Conservation (phyloP, 2,113 vertebrate species). For the Hemibates koningsi region DNA sequence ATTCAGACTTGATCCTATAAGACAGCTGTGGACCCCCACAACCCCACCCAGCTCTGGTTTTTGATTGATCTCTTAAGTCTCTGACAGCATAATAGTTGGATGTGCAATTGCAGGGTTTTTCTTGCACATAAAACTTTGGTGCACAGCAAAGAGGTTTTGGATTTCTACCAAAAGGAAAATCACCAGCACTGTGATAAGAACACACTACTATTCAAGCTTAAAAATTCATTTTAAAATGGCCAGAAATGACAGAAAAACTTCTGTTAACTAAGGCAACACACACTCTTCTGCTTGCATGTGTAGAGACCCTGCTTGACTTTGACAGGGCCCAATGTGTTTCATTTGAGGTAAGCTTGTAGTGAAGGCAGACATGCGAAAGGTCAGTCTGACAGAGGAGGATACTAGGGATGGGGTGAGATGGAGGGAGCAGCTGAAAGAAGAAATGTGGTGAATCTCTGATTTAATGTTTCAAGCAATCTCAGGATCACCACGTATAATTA, state of each 20-base stretch:
- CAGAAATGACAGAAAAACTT: background rate
- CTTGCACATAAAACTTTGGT: background rate
- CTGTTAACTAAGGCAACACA: background rate
- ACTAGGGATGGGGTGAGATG: background rate
- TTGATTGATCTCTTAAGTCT: background rate
- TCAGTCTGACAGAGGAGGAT: background rate
- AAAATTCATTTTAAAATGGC: background rate
- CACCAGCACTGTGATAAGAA: background rate
- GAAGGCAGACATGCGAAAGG: background rate
- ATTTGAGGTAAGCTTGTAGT: background rate
- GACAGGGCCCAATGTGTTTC: background rate
- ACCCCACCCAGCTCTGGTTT: background rate
- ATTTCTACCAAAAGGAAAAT: background rate
- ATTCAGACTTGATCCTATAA: background rate
- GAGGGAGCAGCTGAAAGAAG: background rate
- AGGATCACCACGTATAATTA: fast-evolving
- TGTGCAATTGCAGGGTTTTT: background rate
- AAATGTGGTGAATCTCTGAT: background rate
- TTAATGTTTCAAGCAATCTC: background rate
- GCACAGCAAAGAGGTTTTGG: background rate
- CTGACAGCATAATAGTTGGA: background rate
- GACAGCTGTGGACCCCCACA: background rate
- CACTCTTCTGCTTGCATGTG: background rate
- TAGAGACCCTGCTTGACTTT: background rate
- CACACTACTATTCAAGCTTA: background rate